A percentile compares a stretch with the other conserved stretches of the same genome.
These are phyloP conservation scores for Adineta ricciae DNA, from an alignment of 2,888 invertebrate genomes.

Conservation along the genomic window DNA sequence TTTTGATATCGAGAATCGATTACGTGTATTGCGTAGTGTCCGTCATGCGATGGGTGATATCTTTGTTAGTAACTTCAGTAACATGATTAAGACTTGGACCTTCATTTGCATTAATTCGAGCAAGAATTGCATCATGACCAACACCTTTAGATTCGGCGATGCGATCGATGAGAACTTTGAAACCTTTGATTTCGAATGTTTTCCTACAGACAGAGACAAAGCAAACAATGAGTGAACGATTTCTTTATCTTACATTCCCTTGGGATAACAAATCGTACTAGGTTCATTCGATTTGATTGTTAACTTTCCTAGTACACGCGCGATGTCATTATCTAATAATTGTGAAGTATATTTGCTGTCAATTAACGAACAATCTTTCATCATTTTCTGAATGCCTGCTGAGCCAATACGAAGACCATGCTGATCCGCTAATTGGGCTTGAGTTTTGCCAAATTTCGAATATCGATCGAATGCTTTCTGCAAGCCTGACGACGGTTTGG, in stretches of 20 bases:
- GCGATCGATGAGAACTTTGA: conserved; percentile 24
- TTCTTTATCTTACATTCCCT: conserved; percentile 28
- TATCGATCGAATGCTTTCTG: conserved; percentile 30
- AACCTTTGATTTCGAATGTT: conserved; percentile 33
- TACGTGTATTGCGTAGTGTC: conserved; percentile 28
- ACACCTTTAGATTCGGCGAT: conserved; percentile 29
- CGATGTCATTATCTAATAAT: conserved; percentile 33
- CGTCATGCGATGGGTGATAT: conserved; percentile 31
- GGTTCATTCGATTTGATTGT: not conserved
- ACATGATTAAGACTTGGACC: conserved; percentile 34
- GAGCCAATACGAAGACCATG: conserved; percentile 23
- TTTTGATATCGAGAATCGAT: not conserved
- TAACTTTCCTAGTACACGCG: conserved; percentile 32
- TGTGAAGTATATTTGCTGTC: conserved; percentile 29
- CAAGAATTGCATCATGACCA: conserved; percentile 13
- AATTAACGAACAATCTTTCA: conserved; percentile 33
- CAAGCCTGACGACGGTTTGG: not conserved
- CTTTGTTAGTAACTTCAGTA: conserved; percentile 31
- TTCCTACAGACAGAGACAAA: conserved; percentile 1
- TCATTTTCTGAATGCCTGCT: conserved; percentile 28
- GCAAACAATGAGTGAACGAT: not conserved
- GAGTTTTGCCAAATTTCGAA: conserved; percentile 34
- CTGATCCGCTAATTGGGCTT: conserved; percentile 25
- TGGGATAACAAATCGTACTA: conserved; percentile 21
- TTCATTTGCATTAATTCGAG: conserved; percentile 22